Percentiles rank a stretch among this genome's conserved stretches.
phyloP scores from a whole-genome alignment of 2,113 vertebrate genomes.

The Macaca mulatta region DNA sequence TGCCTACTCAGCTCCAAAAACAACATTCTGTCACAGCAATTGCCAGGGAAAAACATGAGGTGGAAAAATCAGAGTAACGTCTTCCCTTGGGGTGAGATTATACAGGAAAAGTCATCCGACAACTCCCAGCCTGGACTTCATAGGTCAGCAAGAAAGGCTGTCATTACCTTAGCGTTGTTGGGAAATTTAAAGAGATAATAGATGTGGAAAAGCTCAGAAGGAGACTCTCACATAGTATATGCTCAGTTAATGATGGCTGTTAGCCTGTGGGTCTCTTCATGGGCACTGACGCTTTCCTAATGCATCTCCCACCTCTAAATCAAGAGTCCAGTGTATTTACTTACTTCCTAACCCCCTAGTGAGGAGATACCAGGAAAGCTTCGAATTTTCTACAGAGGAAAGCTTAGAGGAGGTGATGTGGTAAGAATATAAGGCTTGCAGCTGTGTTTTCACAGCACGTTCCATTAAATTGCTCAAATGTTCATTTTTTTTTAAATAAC shows the following conservation, averaged over 20 bases:
- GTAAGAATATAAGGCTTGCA: neutral
- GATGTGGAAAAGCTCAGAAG: neutral
- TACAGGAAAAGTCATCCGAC: slow-evolving; percentile 57
- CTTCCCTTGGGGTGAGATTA: slow-evolving; percentile 65
- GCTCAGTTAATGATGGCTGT: neutral
- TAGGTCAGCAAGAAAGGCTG: slow-evolving; percentile 37
- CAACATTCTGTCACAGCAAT: slow-evolving; percentile 55
- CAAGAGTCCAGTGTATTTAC: neutral
- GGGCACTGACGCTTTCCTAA: neutral
- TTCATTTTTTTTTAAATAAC: slow-evolving; percentile 13
- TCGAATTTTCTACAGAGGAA: slow-evolving; percentile 2
- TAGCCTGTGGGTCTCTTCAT: neutral
- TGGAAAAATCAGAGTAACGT: slow-evolving; percentile 71
- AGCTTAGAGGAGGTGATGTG: slow-evolving; percentile 12
- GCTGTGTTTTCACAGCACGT: slow-evolving; percentile 20
- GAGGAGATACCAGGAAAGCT: slow-evolving; percentile 8
- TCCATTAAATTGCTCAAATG: slow-evolving; percentile 8
- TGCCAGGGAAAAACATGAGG: slow-evolving; percentile 55
- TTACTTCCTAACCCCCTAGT: neutral
- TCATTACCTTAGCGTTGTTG: neutral
- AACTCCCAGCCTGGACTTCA: slow-evolving; percentile 41
- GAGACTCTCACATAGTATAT: neutral
- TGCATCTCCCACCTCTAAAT: neutral
- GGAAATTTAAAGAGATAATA: neutral
- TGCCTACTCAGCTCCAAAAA: slow-evolving; percentile 52